phyloP scores from a whole-genome alignment of 1,140 invertebrate species.

The Coenobita brevimanus region DNA sequence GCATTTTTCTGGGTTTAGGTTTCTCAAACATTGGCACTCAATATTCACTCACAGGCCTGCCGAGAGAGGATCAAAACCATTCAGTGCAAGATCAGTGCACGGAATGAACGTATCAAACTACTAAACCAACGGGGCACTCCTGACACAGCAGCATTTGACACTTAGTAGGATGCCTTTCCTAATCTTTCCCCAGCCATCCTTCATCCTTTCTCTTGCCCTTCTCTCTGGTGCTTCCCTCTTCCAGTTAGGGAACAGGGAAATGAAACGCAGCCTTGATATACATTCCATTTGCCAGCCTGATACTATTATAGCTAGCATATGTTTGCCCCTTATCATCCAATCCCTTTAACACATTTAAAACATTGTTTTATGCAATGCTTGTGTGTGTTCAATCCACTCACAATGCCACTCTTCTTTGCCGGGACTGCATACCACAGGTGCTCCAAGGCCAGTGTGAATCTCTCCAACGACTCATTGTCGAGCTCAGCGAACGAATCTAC shows the following conservation, averaged over 20 bases:
- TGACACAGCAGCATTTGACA: constrained; percentile 74
- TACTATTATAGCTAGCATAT: constrained; percentile 60
- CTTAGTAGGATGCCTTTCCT: constrained; percentile 57
- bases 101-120: constrained; percentile 89
- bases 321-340: constrained; percentile 52
- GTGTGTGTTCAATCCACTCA: constrained; percentile 65
- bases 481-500: constrained; percentile 70
- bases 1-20: constrained; percentile 54
- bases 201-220: constrained; percentile 54
- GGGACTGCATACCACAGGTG: constrained; percentile 69
- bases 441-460: constrained; percentile 70
- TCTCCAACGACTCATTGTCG: constrained; percentile 68
- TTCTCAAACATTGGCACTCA: constrained; percentile 58
- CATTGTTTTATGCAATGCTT: constrained; percentile 65
- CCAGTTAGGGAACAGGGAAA: constrained; percentile 65
- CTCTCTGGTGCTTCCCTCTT: constrained; percentile 58
- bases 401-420: constrained; percentile 70
- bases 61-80: constrained; percentile 88
- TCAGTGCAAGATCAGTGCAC: constrained; percentile 90
- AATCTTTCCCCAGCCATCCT: constrained; percentile 46
- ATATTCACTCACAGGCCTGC: constrained; percentile 79
- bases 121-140: constrained; percentile 88
- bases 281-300: constrained; percentile 63
- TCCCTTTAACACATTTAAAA: constrained; percentile 61
- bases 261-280: constrained; percentile 69